phyloP scores from a whole-genome alignment of 2,797 vertebrate species.

The Scolopax bukidnonensis region DNA sequence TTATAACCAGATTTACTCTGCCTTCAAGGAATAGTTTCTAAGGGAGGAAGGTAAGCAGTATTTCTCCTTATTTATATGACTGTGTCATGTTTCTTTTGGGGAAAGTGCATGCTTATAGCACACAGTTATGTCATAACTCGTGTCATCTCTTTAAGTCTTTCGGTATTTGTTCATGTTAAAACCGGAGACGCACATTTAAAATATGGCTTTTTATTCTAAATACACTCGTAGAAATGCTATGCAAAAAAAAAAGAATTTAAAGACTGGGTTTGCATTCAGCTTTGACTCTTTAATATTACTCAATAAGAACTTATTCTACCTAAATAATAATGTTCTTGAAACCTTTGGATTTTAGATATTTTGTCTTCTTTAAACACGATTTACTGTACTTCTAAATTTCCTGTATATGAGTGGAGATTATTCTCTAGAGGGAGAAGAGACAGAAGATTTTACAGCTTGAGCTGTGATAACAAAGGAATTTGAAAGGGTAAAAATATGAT shows the following conservation, averaged over 20 bases:
- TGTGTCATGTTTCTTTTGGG: not conserved
- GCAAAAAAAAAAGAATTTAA: not conserved
- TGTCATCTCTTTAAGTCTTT: not conserved
- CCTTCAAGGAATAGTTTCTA: conserved; percentile 4
- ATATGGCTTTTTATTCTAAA: conserved; percentile 11
- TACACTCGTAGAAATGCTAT: not conserved
- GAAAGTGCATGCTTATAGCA: not conserved
- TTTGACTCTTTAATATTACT: not conserved
- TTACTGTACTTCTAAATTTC: conserved; percentile 10
- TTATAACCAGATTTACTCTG: not conserved
- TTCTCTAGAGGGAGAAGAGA: not conserved
- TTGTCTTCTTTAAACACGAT: not conserved
- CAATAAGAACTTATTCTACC: not conserved
- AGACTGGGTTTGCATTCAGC: not conserved
- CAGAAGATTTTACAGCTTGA: not conserved
- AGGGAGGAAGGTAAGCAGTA: conserved; percentile 65
- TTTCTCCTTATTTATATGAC: conserved; percentile 25
- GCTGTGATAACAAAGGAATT: conserved; percentile 48
- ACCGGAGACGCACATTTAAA: not conserved
- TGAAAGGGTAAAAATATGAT: not conserved
- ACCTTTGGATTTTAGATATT: not conserved
- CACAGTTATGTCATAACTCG: not conserved
- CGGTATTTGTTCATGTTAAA: conserved; percentile 2
- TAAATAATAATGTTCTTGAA: not conserved
- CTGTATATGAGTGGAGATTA: not conserved